These are phyloP conservation scores for Tauraco erythrolophus DNA, from an alignment of 2,113 vertebrate genomes.

Conservation along the genomic window DNA sequence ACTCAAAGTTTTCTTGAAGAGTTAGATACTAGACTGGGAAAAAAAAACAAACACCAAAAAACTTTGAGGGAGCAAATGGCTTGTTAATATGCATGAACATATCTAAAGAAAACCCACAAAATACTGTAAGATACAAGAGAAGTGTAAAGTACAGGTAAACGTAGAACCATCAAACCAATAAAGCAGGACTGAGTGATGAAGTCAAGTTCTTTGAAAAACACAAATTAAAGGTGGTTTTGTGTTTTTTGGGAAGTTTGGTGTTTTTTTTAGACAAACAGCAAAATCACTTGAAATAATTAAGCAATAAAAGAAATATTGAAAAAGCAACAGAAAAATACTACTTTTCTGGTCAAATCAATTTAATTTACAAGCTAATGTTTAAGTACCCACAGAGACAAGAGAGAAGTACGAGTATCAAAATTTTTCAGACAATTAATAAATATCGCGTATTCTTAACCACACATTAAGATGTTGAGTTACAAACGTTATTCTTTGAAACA, in stretches of 20 bases:
- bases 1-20: background rate
- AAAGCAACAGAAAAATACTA: background rate
- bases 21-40: background rate
- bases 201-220: background rate
- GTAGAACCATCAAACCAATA: background rate
- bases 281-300: background rate
- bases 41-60: background rate
- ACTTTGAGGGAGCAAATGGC: background rate
- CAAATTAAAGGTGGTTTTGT: background rate
- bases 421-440: background rate
- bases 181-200: background rate
- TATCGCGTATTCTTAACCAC: background rate
- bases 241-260: too few species aligned
- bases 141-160: background rate
- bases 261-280: background rate
- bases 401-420: accelerated
- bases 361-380: background rate
- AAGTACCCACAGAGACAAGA: background rate
- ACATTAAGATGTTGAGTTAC: background rate
- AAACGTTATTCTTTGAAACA: background rate
- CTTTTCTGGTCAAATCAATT: background rate
- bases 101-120: background rate
- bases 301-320: background rate
- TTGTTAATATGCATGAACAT: background rate
- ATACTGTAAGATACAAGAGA: background rate